Evolutionary conservation across 1,140 invertebrate genomes (phyloP).

Genomic region (Tachypleus tridentatus): DNA sequence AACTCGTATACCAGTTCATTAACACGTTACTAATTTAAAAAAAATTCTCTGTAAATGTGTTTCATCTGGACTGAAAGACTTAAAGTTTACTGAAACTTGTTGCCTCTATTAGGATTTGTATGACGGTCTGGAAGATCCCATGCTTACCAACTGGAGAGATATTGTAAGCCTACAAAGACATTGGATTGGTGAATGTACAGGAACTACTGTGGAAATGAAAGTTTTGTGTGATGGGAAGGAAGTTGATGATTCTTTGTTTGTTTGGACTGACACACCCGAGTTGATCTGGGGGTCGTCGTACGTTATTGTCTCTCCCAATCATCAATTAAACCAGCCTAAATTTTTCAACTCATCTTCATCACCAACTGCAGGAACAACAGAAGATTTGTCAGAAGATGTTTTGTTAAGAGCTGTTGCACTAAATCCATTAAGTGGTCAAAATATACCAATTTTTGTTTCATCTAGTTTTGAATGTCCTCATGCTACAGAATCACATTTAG

Average conservation of each 20-base stretch:
- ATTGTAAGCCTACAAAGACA: constrained; percentile 79
- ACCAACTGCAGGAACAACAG: too few species aligned
- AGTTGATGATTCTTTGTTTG: constrained; percentile 35
- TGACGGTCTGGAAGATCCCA: constrained; percentile 57
- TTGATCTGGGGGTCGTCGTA: constrained; percentile 49
- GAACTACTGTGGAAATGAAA: constrained; percentile 59
- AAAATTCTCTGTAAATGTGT: too few species aligned
- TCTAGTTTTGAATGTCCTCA: constrained; percentile 39
- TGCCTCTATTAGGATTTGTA: constrained; percentile 36
- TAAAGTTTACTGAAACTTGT: too few species aligned
- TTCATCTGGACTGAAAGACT: too few species aligned
- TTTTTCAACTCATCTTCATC: background rate
- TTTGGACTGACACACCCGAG: constrained; percentile 71
- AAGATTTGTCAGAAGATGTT: constrained; percentile 8
- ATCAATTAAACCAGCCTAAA: constrained; percentile 27
- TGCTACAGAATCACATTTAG: constrained; percentile 53
- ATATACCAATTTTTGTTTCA: constrained; percentile 57
- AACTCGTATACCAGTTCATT: too few species aligned
- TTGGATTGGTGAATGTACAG: constrained; percentile 91
- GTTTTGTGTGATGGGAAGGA: constrained; percentile 31
- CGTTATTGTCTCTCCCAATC: constrained; percentile 34
- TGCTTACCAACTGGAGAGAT: constrained; percentile 50
- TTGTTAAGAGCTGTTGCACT: constrained; percentile 41
- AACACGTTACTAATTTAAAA: too few species aligned
- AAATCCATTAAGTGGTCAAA: constrained; percentile 59